Evolutionary conservation across 2,888 invertebrate genomes (phyloP), one percentile per base, ranked within the genome.

Genomic region (Diarsia brunnea): DNA sequence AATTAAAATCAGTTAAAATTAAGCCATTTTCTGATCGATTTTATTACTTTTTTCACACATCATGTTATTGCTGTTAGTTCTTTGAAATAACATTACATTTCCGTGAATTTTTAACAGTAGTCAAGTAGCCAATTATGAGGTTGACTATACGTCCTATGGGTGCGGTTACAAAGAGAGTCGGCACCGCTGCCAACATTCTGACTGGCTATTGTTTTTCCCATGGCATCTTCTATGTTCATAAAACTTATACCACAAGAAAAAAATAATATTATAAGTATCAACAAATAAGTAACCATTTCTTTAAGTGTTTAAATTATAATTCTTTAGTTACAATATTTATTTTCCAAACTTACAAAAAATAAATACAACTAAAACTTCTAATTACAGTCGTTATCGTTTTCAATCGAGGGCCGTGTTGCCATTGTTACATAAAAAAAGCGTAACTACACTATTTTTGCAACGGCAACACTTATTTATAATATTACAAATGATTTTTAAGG

Each of bases 261-360:
- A 38, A 60, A 11, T 38, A 60, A 14, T 21, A 60, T n/a, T 31
- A 12, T 21, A 31, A 31, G 7, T 38, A 38, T 61, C 24, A 65
- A 60, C 24, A 65, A 69, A 27, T 70, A 68, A 75, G 68, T 69
- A 60, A 77, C 60, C 61, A 79, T 75, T 81, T 55, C 58, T 5
- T 12, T 14, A 61, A 74, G 51, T 78, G 43, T 65, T 67, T 38
- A 74, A 73, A 67, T 19, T 63, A 74, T 27, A 43, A 47, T 63
- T 61, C 38, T 81, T 77, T 70, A 86, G 87, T 87, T 84, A 78
- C 38, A 82, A 73, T 84, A 81, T 85, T 85, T 80, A 82, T 87
- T 87, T 87, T 86, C 77, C 38, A 71, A 63, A 61, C 24, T 66
- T 73, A 85, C 71, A 74, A 84, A 87, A 86, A 88, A 87, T 87